These are phyloP conservation scores for Helarctos malayanus DNA, from an alignment of 2,797 vertebrate species.

Conservation along the genomic window DNA sequence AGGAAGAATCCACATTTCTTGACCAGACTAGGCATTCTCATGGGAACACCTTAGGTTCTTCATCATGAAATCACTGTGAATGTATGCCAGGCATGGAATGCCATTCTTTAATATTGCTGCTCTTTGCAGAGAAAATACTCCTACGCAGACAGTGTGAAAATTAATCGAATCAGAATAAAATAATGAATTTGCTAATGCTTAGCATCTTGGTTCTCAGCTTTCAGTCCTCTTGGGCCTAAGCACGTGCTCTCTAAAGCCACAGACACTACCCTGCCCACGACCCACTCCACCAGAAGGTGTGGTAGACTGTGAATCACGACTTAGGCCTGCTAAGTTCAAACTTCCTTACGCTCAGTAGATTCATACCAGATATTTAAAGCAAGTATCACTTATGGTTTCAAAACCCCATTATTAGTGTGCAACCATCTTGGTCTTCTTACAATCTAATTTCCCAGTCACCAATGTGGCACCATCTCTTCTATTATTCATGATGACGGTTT, in stretches of 20 bases:
- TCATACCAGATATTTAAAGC: not conserved
- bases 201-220: not conserved
- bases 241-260: not conserved
- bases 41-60: constrained; percentile 36
- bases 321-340: not conserved
- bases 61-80: not conserved
- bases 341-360: not conserved
- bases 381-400: not conserved
- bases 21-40: not conserved
- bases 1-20: not conserved
- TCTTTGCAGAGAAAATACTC: not conserved
- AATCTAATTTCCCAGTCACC: not conserved
- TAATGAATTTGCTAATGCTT: not conserved
- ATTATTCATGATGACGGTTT: not conserved
- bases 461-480: not conserved
- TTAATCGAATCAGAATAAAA: constrained; percentile 19
- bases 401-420: not conserved
- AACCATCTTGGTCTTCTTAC: not conserved
- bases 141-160: constrained; percentile 25
- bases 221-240: not conserved
- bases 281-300: not conserved
- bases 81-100: not conserved
- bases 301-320: not conserved
- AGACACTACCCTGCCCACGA: not conserved
- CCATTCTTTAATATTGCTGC: constrained; percentile 7